Base-by-base conservation (phyloP, 2,113 vertebrate genomes). In the Callionymus lyra region DNA sequence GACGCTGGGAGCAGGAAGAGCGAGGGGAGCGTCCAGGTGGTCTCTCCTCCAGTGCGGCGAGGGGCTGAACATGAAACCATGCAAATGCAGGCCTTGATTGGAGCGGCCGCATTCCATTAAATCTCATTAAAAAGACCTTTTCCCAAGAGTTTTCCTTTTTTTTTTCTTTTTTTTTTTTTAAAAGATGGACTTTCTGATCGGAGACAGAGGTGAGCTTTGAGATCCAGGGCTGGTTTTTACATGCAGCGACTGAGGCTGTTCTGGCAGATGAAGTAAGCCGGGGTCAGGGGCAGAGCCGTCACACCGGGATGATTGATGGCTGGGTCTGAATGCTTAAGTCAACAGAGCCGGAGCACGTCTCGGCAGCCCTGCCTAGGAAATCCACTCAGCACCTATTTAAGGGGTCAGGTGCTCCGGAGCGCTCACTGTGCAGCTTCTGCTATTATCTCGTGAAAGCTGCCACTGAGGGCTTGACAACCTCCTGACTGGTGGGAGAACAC, bases 241-340 rank as follows among this genome's bases (percentile, higher is more conserved):
- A 78, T 67, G 77, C 68, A 67, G 21, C 21, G 21, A 27, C 21
- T 4, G 21, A 4, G n/a, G n/a, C n/a, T n/a, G n/a, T n/a, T 13
- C 39, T 41, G 39, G 6, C 27, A 13, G 21, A 21, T 42, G 31
- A 42, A 80, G 69, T 63, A 44, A 18, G 19, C 50, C 12, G 49
- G 64, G 72, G 78, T 82, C 79, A 62, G 49, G 68, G 71, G 74
- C 70, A 62, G 65, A 59, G 15, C 70, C 64, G 82, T 85, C 84
- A 85, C 76, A 55, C 37, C 18, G 13, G 6, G 63, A 82, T 85
- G 85, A 87, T 84, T 80, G 85, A 86, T 86, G 84, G 82, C 79
- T 63, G 50, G 49, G 70, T 72, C 72, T 69, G 73, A 82, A 77
- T 65, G 71, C 82, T 85, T 82, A 82, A 83, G 81, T 85, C 84